phyloP scores from a whole-genome alignment of 23 tunicate genomes.

The Phallusia fumigata region DNA sequence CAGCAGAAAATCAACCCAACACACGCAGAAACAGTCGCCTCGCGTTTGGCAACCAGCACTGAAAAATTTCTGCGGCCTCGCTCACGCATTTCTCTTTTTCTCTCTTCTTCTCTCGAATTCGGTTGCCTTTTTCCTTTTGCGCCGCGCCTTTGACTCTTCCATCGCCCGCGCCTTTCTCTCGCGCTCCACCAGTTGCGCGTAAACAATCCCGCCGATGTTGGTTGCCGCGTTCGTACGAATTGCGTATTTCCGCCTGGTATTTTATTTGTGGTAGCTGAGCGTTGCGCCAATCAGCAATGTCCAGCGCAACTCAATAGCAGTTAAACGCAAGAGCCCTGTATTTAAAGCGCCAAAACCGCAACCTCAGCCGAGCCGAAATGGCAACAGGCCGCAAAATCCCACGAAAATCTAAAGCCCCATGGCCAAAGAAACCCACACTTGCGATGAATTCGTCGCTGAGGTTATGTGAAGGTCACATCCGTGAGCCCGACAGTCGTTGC shows the following conservation, averaged over 20 bases:
- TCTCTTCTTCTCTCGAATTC: background rate
- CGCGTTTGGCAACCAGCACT: background rate
- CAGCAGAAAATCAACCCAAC: background rate
- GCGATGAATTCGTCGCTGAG: no score
- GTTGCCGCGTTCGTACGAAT: background rate
- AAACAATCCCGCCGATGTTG: background rate
- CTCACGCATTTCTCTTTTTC: background rate
- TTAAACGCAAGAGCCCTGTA: no score
- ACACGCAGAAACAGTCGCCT: background rate
- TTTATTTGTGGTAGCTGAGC: background rate
- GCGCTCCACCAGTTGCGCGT: background rate
- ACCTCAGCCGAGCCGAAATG: no score
- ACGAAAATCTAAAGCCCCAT: no score
- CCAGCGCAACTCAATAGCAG: background rate
- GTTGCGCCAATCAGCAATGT: background rate
- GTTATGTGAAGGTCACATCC: no score
- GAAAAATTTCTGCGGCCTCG: background rate
- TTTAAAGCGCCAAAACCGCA: no score
- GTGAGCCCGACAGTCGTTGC: no score
- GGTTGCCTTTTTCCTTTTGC: background rate
- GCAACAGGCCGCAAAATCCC: no score
- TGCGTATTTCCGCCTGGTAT: background rate
- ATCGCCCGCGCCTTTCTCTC: conserved; percentile 1
- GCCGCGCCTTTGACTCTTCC: conserved; percentile 4
- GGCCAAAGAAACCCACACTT: no score